Percentiles rank a stretch among this genome's conserved stretches.
Evolutionary conservation across 2,113 vertebrate species (phyloP).

Genomic region (Callocephalon fimbriatum): DNA sequence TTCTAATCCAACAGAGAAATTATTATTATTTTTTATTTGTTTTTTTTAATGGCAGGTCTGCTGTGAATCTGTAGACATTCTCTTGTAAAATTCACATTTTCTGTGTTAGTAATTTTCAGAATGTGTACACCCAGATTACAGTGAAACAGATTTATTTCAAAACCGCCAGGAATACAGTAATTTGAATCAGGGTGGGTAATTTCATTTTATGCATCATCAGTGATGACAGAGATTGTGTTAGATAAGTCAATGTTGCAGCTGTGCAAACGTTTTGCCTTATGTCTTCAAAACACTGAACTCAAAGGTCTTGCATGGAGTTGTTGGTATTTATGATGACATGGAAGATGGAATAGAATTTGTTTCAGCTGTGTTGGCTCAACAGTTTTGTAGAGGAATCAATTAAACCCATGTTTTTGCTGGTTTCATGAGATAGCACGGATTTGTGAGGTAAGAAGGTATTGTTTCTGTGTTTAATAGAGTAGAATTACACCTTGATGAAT

Average conservation of each 20-base stretch:
- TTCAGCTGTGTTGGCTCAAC: not conserved
- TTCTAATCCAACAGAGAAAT: not conserved
- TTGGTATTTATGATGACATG: not conserved
- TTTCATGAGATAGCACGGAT: not conserved
- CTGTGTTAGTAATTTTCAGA: not conserved
- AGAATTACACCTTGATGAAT: not conserved
- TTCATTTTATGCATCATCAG: not conserved
- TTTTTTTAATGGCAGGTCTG: not conserved
- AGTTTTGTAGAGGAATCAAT: not conserved
- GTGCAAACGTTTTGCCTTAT: not conserved
- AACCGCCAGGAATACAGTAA: not conserved
- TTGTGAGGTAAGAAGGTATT: not conserved
- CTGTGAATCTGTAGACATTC: not conserved
- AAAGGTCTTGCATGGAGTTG: not conserved
- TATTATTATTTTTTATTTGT: not conserved
- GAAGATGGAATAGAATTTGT: not conserved
- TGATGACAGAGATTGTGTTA: not conserved
- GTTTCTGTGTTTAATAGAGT: not conserved
- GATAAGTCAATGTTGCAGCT: not conserved
- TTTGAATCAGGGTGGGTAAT: not conserved
- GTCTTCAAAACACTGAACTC: not conserved
- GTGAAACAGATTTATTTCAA: not conserved
- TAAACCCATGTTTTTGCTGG: not conserved
- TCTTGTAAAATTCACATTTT: rapidly evolving
- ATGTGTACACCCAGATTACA: not conserved